Percentiles rank a stretch among this genome's conserved stretches.
Evolutionary conservation across 2,113 vertebrate genomes (phyloP).

Genomic region (Cyanocitta stelleri): DNA sequence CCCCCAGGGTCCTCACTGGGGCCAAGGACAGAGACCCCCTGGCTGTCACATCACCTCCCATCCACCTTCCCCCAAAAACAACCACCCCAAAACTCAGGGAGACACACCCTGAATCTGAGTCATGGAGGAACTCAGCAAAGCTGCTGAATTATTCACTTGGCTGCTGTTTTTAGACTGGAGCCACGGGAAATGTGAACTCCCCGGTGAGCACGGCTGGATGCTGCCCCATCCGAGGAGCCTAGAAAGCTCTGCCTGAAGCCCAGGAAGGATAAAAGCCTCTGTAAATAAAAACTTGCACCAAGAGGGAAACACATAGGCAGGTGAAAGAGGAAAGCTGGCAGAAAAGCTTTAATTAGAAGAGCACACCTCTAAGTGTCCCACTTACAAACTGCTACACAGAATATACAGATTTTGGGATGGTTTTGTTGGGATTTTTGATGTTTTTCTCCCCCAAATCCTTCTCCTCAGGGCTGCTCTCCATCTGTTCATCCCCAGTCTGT

Average conservation of each 20-base stretch:
- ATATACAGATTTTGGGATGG: background rate
- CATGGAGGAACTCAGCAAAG: background rate
- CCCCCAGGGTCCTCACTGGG: accelerated
- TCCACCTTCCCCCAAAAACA: background rate
- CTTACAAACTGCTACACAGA: background rate
- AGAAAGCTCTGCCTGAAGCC: background rate
- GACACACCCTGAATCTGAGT: background rate
- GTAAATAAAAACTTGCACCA: background rate
- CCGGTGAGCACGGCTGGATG: accelerated
- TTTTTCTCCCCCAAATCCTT: background rate
- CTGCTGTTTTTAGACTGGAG: background rate
- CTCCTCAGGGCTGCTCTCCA: background rate
- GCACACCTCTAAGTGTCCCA: background rate
- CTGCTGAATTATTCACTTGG: conserved; percentile 12
- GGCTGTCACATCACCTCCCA: accelerated
- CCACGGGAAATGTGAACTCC: background rate
- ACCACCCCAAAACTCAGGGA: background rate
- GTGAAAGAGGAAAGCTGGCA: background rate
- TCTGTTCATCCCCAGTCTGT: background rate
- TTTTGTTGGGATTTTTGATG: accelerated
- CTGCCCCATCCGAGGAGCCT: background rate
- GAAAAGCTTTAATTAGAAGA: background rate
- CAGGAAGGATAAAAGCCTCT: background rate
- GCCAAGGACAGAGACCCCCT: accelerated
- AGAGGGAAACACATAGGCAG: background rate